Evolutionary conservation across 92 coral and sea anemone genomes (phyloP).

Genomic region (Isaurus tuberculatus): DNA sequence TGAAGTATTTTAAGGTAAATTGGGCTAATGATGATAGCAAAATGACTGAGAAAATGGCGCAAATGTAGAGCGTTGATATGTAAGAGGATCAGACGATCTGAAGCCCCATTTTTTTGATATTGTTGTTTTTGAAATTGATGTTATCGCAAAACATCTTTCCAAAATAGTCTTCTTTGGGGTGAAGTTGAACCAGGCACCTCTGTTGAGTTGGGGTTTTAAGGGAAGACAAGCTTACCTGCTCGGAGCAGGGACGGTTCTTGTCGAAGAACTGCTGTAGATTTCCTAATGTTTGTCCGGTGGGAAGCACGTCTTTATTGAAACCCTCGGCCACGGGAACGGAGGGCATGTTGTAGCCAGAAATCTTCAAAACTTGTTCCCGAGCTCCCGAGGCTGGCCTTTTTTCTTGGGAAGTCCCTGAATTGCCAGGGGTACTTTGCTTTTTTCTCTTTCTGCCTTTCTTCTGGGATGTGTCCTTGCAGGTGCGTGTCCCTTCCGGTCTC

Average conservation of each 20-base stretch:
- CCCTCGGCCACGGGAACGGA: background rate
- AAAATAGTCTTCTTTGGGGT: no score
- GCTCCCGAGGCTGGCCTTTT: background rate
- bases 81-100: no score
- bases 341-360: background rate
- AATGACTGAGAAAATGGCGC: no score
- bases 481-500: background rate
- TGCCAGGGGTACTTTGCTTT: background rate
- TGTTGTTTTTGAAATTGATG: no score
- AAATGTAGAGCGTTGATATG: no score
- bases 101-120: no score
- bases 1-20: no score
- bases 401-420: background rate
- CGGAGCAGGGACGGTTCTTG: slow-evolving; percentile 12
- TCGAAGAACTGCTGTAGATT: slow-evolving; percentile 8
- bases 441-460: background rate
- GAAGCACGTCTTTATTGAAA: slow-evolving; percentile 2
- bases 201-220: background rate
- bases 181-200: background rate
- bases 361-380: background rate
- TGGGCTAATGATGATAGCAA: no score
- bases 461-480: background rate
- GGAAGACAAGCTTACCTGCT: background rate
- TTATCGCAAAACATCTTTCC: no score
- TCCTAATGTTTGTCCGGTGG: background rate